Evolutionary conservation across 2,888 invertebrate species (phyloP).

Genomic region (Linnaemya tessellans): DNA sequence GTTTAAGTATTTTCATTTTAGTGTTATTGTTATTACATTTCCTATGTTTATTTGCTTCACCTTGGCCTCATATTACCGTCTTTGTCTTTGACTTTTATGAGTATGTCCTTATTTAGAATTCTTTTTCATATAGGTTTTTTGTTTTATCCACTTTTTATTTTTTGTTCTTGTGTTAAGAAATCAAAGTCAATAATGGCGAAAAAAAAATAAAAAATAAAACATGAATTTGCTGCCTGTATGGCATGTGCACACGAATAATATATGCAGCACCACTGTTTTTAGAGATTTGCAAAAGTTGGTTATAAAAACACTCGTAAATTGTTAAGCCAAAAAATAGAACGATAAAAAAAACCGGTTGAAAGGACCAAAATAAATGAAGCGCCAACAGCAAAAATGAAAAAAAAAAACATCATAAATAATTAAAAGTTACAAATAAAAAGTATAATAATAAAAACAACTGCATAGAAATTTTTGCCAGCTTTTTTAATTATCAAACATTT

Average conservation of each 20-base stretch:
- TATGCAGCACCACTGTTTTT: neutral
- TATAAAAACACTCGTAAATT: neutral
- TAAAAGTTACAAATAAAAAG: constrained; percentile 34
- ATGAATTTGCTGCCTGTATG: constrained; percentile 27
- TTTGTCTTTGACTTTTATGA: constrained; percentile 26
- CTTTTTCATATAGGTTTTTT: constrained; percentile 30
- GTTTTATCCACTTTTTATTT: constrained; percentile 15
- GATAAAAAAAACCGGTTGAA: constrained; percentile 3
- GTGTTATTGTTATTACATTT: constrained; percentile 38
- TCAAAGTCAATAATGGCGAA: constrained; percentile 53
- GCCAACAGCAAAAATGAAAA: constrained; percentile 1
- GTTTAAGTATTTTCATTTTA: constrained; percentile 19
- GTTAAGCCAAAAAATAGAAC: neutral
- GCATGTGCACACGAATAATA: neutral
- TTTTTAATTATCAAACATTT: constrained; percentile 61
- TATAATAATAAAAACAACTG: constrained; percentile 55
- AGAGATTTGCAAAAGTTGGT: neutral
- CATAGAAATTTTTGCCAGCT: constrained; percentile 57
- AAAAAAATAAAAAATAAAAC: constrained; percentile 19
- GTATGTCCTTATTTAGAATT: constrained; percentile 59
- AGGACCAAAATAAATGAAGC: constrained; percentile 34
- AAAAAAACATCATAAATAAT: constrained; percentile 42
- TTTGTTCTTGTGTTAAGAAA: constrained; percentile 50
- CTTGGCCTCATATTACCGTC: constrained; percentile 68
- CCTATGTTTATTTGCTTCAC: constrained; percentile 52